Evolutionary conservation across 37 sponge, comb jelly and placozoan genomes (phyloP).

Genomic region (Chondrilla cf. caribensis): DNA sequence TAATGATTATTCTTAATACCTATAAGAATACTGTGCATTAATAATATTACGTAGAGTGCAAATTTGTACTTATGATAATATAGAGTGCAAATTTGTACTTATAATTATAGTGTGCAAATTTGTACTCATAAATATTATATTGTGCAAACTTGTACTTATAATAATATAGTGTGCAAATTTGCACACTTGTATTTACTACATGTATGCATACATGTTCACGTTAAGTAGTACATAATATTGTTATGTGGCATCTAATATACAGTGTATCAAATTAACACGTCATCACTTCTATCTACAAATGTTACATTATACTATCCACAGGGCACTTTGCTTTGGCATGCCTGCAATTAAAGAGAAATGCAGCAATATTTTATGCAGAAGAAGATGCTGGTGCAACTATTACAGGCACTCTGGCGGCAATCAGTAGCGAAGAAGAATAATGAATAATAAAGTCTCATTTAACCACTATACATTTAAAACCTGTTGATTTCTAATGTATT

Average conservation of each 20-base stretch:
- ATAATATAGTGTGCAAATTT: background rate
- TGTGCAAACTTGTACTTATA: background rate
- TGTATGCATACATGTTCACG: too few species aligned
- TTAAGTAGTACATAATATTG: too few species aligned
- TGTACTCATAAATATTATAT: background rate
- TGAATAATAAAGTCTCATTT: background rate
- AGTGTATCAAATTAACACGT: too few species aligned
- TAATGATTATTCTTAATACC: too few species aligned
- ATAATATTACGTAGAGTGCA: background rate
- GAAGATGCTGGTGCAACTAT: background rate
- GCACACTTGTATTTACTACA: too few species aligned
- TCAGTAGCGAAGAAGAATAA: background rate
- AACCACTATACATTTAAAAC: background rate
- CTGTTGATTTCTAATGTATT: background rate
- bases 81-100: conserved; percentile 5
- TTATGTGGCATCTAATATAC: too few species aligned
- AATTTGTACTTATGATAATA: background rate
- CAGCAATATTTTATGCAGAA: background rate
- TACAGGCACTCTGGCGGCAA: background rate
- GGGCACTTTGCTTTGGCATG: background rate
- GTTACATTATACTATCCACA: background rate
- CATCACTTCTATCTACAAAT: too few species aligned
- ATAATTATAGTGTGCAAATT: background rate
- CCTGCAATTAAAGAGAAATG: background rate
- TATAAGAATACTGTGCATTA: background rate